phyloP scores from a whole-genome alignment of 2,113 vertebrate genomes.

The Lophius piscatorius region DNA sequence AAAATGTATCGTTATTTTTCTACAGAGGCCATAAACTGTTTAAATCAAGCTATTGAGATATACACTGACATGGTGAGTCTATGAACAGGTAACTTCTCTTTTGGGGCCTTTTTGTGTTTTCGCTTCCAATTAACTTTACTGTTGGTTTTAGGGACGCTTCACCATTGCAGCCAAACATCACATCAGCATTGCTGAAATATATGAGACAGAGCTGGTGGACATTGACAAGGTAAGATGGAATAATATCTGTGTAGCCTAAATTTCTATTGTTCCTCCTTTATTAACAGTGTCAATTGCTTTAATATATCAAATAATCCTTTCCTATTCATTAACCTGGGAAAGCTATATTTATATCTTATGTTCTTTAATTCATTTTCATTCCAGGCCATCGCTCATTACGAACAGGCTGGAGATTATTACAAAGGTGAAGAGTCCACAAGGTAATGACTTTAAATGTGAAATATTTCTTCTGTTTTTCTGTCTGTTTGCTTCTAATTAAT shows the following conservation, averaged over 20 bases:
- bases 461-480: not conserved
- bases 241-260: not conserved
- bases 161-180: constrained; percentile 95
- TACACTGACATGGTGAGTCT: constrained; percentile 93
- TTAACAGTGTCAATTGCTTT: not conserved
- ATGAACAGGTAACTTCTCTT: not conserved
- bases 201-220: constrained; percentile 91
- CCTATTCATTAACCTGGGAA: not conserved
- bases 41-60: constrained; percentile 92
- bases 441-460: constrained; percentile 58
- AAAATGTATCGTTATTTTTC: constrained; percentile 38
- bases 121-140: too few species aligned
- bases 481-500: not conserved
- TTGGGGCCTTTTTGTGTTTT: not conserved
- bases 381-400: constrained; percentile 91
- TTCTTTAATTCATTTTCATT: constrained; percentile 26
- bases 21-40: constrained; percentile 93
- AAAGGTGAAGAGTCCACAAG: constrained; percentile 94
- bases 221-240: constrained; percentile 86
- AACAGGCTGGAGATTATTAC: constrained; percentile 94
- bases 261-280: not conserved
- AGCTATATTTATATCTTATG: not conserved
- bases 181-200: constrained; percentile 91
- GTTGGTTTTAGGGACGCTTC: constrained; percentile 85
- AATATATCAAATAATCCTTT: not conserved